Evolutionary conservation across 1,140 invertebrate genomes (phyloP).

Genomic region (Plutomurus gul): DNA sequence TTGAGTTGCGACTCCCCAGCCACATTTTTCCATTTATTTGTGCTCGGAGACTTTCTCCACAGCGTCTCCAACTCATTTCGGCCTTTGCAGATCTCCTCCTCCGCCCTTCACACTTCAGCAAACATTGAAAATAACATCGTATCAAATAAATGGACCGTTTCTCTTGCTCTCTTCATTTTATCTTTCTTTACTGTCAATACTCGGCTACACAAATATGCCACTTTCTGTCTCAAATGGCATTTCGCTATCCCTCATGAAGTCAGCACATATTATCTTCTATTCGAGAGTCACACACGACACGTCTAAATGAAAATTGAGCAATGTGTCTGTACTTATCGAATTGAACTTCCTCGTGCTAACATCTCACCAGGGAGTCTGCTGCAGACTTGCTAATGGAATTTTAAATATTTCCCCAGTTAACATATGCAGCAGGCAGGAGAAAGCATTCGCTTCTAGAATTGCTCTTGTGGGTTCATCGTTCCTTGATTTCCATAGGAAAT

Average conservation of each 20-base stretch:
- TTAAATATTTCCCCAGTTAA: background rate
- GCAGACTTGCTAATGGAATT: background rate
- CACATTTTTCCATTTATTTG: background rate
- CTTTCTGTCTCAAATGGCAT: background rate
- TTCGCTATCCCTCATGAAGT: background rate
- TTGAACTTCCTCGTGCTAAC: background rate
- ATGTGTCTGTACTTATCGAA: background rate
- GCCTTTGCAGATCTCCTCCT: background rate
- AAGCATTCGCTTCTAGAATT: too few species aligned
- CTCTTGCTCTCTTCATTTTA: constrained; percentile 10
- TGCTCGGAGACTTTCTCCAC: too few species aligned
- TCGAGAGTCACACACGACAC: background rate
- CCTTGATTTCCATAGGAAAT: too few species aligned
- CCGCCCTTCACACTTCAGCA: constrained; percentile 2
- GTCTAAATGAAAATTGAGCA: constrained; percentile 26
- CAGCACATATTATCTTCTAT: background rate
- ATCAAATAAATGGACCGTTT: constrained; percentile 27
- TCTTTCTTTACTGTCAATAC: constrained; percentile 1
- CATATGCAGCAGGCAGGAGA: too few species aligned
- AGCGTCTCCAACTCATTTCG: background rate
- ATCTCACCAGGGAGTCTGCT: background rate
- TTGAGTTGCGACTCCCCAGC: background rate
- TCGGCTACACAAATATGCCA: constrained; percentile 5
- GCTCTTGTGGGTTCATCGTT: too few species aligned
- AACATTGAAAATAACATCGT: constrained; percentile 22